phyloP scores from a whole-genome alignment of 2,888 invertebrate genomes.

The Melanostoma scalare region DNA sequence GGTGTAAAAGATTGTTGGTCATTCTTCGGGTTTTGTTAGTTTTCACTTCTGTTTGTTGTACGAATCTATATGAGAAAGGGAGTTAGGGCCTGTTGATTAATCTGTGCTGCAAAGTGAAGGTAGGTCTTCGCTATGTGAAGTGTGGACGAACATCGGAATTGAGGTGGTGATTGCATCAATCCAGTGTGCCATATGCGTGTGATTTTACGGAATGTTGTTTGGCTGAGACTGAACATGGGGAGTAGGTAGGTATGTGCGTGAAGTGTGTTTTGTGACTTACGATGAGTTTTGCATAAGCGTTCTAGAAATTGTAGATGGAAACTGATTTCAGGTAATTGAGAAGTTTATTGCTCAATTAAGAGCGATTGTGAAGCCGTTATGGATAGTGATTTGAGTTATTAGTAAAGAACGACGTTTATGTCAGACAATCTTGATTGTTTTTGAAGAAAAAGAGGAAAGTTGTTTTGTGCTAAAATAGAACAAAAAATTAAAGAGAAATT shows the following conservation, averaged over 20 bases:
- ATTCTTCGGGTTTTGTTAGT: slow-evolving; percentile 37
- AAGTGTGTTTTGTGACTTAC: slow-evolving; percentile 2
- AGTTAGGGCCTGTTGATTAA: slow-evolving; percentile 34
- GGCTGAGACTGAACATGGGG: too few species aligned
- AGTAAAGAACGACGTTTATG: too few species aligned
- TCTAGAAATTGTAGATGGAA: not conserved
- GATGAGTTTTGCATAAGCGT: not conserved
- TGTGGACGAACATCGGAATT: not conserved
- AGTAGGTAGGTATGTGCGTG: too few species aligned
- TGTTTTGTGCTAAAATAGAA: too few species aligned
- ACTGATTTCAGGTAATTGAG: too few species aligned
- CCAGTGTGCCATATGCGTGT: slow-evolving; percentile 47
- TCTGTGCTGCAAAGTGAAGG: slow-evolving; percentile 31
- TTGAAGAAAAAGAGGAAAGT: too few species aligned
- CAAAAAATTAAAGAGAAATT: too few species aligned
- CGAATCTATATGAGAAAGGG: too few species aligned
- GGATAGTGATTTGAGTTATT: too few species aligned
- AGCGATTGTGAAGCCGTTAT: too few species aligned
- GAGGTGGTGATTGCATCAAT: slow-evolving; percentile 50
- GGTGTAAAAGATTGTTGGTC: slow-evolving; percentile 60
- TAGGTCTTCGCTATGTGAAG: slow-evolving; percentile 2
- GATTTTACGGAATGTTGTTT: slow-evolving; percentile 39
- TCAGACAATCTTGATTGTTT: too few species aligned
- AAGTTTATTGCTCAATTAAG: too few species aligned
- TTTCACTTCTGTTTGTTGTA: not conserved